A percentile compares a stretch with the other conserved stretches of the same genome.
These are phyloP conservation scores for Slavum lentiscoides DNA, from an alignment of 2,888 invertebrate species.

Conservation along the genomic window DNA sequence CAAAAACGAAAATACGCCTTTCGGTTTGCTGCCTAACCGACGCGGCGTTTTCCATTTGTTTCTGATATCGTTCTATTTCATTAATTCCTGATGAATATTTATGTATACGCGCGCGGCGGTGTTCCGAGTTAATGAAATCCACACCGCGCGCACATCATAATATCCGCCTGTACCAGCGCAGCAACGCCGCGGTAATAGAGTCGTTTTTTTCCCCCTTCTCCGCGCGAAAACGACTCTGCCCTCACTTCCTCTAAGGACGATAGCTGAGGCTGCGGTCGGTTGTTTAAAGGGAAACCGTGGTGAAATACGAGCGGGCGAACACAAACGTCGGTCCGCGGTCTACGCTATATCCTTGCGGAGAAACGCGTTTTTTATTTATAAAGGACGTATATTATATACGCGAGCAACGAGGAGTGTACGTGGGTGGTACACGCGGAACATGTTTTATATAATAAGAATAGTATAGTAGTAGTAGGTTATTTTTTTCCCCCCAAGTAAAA, in stretches of 20 bases:
- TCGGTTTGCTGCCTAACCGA: not conserved
- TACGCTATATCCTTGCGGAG: not conserved
- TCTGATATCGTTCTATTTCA: constrained; percentile 49
- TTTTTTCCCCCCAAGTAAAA: constrained; percentile 1
- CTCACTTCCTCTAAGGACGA: not conserved
- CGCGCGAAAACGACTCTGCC: too few species aligned
- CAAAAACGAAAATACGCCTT: not conserved
- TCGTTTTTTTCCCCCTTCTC: constrained; percentile 30
- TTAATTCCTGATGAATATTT: constrained; percentile 54
- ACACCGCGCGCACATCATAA: not conserved
- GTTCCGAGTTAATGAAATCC: constrained; percentile 49
- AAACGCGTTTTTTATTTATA: constrained; percentile 43
- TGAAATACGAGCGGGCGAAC: constrained; percentile 41
- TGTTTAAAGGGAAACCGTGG: constrained; percentile 38
- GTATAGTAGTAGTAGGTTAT: not conserved
- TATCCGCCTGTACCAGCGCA: not conserved
- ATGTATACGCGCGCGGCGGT: constrained; percentile 2
- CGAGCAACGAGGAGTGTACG: not conserved
- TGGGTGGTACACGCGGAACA: constrained; percentile 14
- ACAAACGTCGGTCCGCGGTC: constrained; percentile 19
- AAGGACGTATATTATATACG: not conserved
- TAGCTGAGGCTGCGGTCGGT: not conserved
- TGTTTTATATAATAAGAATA: constrained; percentile 18
- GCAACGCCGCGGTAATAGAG: constrained; percentile 46
- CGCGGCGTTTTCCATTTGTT: constrained; percentile 50